Base-by-base conservation (phyloP, 1,140 invertebrate genomes). In the Babylonia areolata region DNA sequence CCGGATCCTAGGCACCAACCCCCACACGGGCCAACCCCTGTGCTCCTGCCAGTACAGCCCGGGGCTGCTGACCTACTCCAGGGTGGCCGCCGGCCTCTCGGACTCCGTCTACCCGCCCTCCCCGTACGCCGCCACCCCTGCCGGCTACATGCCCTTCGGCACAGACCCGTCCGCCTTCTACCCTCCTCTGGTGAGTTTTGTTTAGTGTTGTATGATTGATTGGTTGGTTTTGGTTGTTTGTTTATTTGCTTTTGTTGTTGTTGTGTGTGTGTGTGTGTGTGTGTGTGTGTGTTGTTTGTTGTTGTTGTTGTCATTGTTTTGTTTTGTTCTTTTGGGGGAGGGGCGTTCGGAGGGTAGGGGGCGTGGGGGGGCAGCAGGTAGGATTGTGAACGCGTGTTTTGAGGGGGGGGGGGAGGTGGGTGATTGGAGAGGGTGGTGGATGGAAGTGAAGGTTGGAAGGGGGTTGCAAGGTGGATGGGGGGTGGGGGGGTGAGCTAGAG, bases 91-190 rank as follows among this genome's bases (percentile, higher is more conserved):
- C 95, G 96, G 96, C 9, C 96, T 96, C 9, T 94, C 96, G 23
- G 92, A 92, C 71, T 90, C 90, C 12, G 87, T 92, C 75, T 92
- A 92, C 88, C 89, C 88, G 9, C 84, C 91, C 46, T 86, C 91
- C 17, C 88, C 86, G 95, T 96, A 89, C 95, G 96, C 85, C 95
- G 96, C 85, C 96, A 90, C 93, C 1, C 90, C 93, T 23, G 90
- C 93, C 23, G 90, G 91, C 12, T 93, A 93, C 75, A 89, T 92
- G 88, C 91, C 90, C 73, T 90, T 92, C 79, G 93, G 93, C n/a
- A 90, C 92, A 46, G 97, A 99, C 93, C 97, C 97, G 92, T 98
- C 98, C n/a, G 97, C 98, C 39, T 99, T 99, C 95, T 99, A 99
- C 95, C 97, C 97, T 77, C 97, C 98, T 84, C 94, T 99, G 96